Conservation (phyloP, 2,113 vertebrate species). For the Gulo gulo region DNA sequence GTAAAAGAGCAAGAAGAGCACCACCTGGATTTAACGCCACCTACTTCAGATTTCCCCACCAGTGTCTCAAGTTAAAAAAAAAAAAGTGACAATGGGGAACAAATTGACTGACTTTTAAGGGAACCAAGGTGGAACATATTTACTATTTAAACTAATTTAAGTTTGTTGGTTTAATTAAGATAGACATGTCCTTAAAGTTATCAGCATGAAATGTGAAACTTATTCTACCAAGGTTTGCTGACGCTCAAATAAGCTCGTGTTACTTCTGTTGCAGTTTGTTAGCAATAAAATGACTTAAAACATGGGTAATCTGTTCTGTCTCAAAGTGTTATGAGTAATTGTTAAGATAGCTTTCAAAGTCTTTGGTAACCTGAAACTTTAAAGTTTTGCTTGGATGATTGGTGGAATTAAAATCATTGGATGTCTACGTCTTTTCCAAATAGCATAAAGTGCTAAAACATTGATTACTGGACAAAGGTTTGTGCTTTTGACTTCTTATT, state of each 20-base stretch:
- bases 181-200: background rate
- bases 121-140: background rate
- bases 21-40: background rate
- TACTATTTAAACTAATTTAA: background rate
- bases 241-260: background rate
- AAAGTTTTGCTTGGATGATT: background rate
- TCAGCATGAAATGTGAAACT: background rate
- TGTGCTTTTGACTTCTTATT: background rate
- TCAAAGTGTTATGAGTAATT: background rate
- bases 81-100: background rate
- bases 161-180: background rate
- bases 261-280: background rate
- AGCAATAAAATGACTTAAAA: background rate
- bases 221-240: background rate
- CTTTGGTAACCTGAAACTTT: background rate
- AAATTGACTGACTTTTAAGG: background rate
- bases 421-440: too few relatives aligned
- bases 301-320: too few relatives aligned
- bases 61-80: background rate
- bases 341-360: background rate
- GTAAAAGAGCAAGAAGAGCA: background rate
- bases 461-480: background rate
- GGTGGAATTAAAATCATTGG: background rate
- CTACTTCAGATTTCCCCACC: background rate
- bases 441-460: background rate